Evolutionary conservation across 1,140 invertebrate genomes (phyloP).

Genomic region (Panulirus ornatus): DNA sequence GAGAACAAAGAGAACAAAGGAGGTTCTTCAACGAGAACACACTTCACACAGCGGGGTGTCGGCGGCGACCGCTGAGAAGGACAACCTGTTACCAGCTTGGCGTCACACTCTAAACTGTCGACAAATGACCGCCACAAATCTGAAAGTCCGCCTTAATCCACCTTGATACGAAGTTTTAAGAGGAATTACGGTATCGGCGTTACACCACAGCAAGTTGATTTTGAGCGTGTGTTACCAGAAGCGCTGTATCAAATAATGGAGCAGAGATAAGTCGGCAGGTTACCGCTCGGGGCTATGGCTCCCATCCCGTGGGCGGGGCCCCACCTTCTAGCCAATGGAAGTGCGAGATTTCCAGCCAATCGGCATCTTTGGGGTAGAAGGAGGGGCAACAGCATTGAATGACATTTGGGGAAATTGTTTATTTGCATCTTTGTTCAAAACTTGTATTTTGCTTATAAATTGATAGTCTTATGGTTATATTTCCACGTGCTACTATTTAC

Average conservation of each 20-base stretch:
- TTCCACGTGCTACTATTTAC: conserved; percentile 31
- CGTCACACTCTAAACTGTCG: conserved; percentile 64
- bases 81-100: conserved; percentile 6
- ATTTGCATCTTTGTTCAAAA: conserved; percentile 58
- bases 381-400: conserved; percentile 23
- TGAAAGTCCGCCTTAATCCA: conserved; percentile 71
- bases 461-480: conserved; percentile 38
- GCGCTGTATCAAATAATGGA: conserved; percentile 72
- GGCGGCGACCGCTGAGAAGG: background rate
- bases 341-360: conserved; percentile 21
- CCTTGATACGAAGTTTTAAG: conserved; percentile 65
- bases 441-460: conserved; percentile 54
- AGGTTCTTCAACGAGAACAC: conserved; percentile 5
- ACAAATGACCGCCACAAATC: conserved; percentile 69
- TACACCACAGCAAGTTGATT: conserved; percentile 67
- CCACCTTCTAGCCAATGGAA: conserved; percentile 37
- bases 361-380: conserved; percentile 26
- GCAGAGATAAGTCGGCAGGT: conserved; percentile 55
- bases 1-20: background rate
- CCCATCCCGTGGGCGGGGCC: conserved; percentile 40
- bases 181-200: conserved; percentile 68
- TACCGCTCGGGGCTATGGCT: conserved; percentile 36
- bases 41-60: conserved; percentile 20
- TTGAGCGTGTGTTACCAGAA: conserved; percentile 71
- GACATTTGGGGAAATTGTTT: conserved; percentile 67